phyloP scores from a whole-genome alignment of 1,140 invertebrate genomes.

The Pseudomyrmex dendroicus region DNA sequence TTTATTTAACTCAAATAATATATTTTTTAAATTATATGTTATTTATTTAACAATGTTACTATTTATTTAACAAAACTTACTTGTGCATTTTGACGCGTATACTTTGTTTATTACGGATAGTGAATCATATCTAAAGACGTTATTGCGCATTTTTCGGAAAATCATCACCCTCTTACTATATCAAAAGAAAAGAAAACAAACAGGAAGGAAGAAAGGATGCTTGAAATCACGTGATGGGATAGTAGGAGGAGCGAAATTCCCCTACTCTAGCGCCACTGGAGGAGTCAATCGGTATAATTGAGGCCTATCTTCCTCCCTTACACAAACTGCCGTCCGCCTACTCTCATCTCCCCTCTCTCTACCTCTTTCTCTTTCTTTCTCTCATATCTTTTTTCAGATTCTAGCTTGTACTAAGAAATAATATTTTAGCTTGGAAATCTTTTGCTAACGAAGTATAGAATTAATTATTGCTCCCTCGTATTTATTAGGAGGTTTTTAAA shows the following conservation, averaged over 20 bases:
- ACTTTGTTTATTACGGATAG: neutral
- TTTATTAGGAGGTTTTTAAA: neutral
- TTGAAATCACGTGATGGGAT: constrained; percentile 79
- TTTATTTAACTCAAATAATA: neutral
- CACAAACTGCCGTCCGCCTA: constrained; percentile 68
- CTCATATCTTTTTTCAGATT: constrained; percentile 4
- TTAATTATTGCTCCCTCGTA: neutral
- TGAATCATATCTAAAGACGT: neutral
- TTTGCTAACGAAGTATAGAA: neutral
- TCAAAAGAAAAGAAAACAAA: constrained; percentile 40
- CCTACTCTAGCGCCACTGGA: constrained; percentile 76
- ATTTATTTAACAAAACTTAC: constrained; percentile 1
- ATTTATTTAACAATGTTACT: neutral
- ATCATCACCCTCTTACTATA: constrained; percentile 12
- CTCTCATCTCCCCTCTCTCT: constrained; percentile 59
- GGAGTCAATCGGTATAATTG: constrained; percentile 81
- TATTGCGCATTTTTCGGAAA: neutral
- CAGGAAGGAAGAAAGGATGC: constrained; percentile 72
- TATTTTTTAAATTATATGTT: neutral
- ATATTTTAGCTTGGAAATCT: neutral
- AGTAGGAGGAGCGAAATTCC: constrained; percentile 82
- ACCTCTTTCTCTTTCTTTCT: neutral
- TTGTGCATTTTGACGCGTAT: neutral
- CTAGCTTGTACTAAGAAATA: neutral
- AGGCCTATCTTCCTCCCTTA: constrained; percentile 80